Evolutionary conservation across 23 tunicate genomes (phyloP).

Genomic region (Ascidia mentula): DNA sequence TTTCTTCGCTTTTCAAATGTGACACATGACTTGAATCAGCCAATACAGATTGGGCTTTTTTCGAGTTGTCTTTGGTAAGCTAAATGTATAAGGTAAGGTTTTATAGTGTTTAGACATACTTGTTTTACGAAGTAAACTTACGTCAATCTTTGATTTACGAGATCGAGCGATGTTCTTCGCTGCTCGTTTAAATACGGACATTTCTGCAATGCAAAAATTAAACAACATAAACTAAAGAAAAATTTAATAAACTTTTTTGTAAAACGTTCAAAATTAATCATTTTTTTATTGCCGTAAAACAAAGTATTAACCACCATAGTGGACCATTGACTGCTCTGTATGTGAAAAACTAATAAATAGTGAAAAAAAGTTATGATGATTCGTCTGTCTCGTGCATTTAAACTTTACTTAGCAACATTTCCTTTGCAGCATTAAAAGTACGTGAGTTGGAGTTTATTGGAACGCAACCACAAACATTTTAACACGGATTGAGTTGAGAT

Average conservation of each 20-base stretch:
- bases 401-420: no score
- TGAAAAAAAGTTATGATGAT: background rate
- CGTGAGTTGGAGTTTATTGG: no score
- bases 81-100: background rate
- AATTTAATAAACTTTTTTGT: background rate
- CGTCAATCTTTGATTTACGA: background rate
- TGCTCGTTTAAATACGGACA: background rate
- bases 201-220: no score
- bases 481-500: no score
- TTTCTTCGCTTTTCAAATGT: background rate
- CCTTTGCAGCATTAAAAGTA: no score
- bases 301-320: background rate
- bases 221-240: no score
- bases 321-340: background rate
- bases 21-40: conserved; percentile 2
- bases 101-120: no score
- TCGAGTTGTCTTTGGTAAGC: background rate
- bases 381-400: background rate
- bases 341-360: background rate
- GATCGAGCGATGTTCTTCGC: background rate
- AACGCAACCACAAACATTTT: no score
- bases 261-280: background rate
- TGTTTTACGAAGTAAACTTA: background rate
- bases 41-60: background rate
- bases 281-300: background rate